Evolutionary conservation across 2,113 vertebrate species (phyloP).

Genomic region (Pangasianodon hypophthalmus): DNA sequence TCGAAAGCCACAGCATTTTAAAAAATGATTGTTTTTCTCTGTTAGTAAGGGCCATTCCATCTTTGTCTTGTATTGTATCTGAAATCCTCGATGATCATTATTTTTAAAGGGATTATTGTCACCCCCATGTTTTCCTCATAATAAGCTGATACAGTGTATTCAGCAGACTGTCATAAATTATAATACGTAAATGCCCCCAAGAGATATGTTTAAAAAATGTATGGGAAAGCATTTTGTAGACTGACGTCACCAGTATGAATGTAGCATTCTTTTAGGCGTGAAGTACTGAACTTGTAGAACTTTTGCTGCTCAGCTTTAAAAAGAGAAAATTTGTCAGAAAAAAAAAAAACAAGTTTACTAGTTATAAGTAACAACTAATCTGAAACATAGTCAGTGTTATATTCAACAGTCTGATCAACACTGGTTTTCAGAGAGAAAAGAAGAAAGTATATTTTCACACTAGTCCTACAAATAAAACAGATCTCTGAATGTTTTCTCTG

Average conservation of each 20-base stretch:
- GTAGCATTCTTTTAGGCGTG: background rate
- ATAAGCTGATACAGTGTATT: background rate
- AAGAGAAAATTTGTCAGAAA: background rate
- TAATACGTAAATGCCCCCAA: background rate
- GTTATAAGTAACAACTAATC: background rate
- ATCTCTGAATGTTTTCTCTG: background rate
- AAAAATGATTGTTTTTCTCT: background rate
- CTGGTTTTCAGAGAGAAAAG: background rate
- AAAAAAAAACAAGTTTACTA: background rate
- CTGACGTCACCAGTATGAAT: background rate
- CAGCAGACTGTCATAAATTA: background rate
- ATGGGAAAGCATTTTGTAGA: background rate
- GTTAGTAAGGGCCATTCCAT: background rate
- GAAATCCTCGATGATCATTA: background rate
- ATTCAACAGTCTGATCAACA: background rate
- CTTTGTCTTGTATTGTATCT: background rate
- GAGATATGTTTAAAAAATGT: background rate
- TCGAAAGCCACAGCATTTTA: background rate
- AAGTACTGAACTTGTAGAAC: background rate
- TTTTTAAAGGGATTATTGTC: background rate
- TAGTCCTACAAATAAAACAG: conserved; percentile 25
- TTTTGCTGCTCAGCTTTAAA: background rate
- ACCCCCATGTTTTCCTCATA: background rate
- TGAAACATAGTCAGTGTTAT: background rate
- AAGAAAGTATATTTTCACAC: conserved; percentile 17